Evolutionary conservation across 1,140 invertebrate genomes (phyloP), one percentile per base, ranked within the genome.

Genomic region (Tetragnatha versicolor): DNA sequence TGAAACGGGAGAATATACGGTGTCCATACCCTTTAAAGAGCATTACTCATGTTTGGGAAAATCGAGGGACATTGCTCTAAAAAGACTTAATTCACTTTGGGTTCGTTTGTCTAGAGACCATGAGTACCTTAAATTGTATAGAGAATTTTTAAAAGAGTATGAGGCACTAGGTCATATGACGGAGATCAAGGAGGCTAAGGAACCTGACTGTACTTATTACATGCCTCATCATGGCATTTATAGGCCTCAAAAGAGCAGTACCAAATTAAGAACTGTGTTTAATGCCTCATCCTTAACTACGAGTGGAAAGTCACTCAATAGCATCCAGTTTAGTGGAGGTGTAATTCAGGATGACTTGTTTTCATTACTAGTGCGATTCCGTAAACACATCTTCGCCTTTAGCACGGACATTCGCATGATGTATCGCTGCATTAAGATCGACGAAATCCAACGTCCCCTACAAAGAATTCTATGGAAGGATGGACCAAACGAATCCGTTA

Each of bases 391-490:
- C 14, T 47, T 47, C 33, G 81, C 76, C 2, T 2, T 82, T 1
- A 42, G 33, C 2, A 65, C 78, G 2, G 81, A 82, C 33, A 72
- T 82, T 14, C 45, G 80, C 29, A 82, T 81, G 37, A 77, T 63
- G 58, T 82, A 65, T 72, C 63, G 61, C n/a, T 20, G 12, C 22
- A 66, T 80, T 20, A 37, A 42, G 20, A 58, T 80, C 12, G 20
- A 61, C 31, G n/a, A 31, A 29, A 63, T 3, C 27, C 47, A 80
- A 29, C 68, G 1, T 22, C 10, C 27, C 49, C 85, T 83, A 33
- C 86, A 88, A 68, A 77, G 84, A 79, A 85, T 88, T 31, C 60
- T 87, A 0, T 88, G 87, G 86, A 72, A 85, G n/a, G 42, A 35
- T 39, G 76, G 80, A 66, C 63, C 70, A 29, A 53, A 72, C 12